Percentiles rank a stretch among this genome's conserved stretches.
phyloP scores from a whole-genome alignment of 2,113 vertebrate species.

The Fregata magnificens region DNA sequence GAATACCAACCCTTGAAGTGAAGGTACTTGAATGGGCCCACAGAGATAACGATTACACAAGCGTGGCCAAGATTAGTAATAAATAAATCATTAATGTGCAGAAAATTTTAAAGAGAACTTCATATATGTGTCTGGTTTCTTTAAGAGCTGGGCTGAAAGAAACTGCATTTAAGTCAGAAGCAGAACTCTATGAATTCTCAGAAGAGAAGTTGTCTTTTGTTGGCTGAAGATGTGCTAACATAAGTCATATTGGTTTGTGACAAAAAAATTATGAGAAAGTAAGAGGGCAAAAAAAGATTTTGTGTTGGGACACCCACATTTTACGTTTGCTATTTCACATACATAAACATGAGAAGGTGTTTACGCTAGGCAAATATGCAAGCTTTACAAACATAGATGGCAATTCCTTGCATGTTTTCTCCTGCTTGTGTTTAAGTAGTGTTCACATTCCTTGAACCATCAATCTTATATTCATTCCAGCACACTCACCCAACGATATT shows the following conservation, averaged over 20 bases:
- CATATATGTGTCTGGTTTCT: neutral
- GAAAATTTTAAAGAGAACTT: neutral
- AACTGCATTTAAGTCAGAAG: neutral
- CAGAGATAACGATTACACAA: neutral
- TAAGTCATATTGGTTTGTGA: conserved; percentile 40
- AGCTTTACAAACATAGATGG: neutral
- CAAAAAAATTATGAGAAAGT: neutral
- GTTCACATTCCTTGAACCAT: neutral
- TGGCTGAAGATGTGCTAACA: conserved; percentile 63
- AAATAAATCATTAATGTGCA: neutral
- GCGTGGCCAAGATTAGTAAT: neutral
- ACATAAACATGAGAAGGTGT: neutral
- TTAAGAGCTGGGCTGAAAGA: neutral
- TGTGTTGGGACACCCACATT: conserved; percentile 26
- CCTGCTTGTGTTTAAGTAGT: neutral
- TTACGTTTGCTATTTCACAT: conserved; percentile 37
- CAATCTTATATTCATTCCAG: neutral
- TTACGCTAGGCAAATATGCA: neutral
- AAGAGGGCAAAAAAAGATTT: conserved; percentile 20
- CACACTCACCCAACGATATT: neutral
- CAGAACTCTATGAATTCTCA: conserved; percentile 53
- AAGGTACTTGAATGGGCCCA: neutral
- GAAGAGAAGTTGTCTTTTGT: conserved; percentile 58
- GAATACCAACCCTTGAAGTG: conserved; percentile 21
- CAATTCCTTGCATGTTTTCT: neutral